phyloP scores from a whole-genome alignment of 2,113 vertebrate genomes.

The Oenanthe melanoleuca region DNA sequence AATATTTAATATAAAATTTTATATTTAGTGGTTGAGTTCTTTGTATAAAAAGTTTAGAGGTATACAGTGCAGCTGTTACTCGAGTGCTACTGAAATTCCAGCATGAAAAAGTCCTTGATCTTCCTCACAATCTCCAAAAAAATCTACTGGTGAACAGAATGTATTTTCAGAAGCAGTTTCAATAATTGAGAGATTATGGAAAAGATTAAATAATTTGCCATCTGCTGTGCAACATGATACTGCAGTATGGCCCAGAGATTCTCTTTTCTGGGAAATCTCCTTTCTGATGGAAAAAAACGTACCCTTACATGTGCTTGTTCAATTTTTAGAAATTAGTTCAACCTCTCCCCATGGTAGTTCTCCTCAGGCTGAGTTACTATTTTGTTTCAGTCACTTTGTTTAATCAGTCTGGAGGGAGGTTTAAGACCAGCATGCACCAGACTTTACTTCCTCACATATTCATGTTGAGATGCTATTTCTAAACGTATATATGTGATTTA shows the following conservation, averaged over 20 bases:
- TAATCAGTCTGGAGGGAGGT: neutral
- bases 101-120: neutral
- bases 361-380: neutral
- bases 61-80: neutral
- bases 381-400: neutral
- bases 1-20: neutral
- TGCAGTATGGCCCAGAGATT: neutral
- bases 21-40: neutral
- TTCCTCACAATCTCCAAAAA: neutral
- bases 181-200: neutral
- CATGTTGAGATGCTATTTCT: neutral
- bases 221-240: neutral
- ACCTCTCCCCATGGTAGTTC: neutral
- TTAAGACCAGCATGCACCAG: neutral
- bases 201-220: constrained; percentile 7
- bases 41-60: neutral
- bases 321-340: neutral
- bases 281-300: neutral
- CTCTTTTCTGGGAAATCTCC: neutral
- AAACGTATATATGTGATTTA: neutral
- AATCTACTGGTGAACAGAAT: neutral
- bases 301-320: neutral
- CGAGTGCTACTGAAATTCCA: neutral
- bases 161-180: neutral
- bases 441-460: neutral